Conservation (phyloP, 53 echinoderm and acorn worm species). For the Henricia sp. region DNA sequence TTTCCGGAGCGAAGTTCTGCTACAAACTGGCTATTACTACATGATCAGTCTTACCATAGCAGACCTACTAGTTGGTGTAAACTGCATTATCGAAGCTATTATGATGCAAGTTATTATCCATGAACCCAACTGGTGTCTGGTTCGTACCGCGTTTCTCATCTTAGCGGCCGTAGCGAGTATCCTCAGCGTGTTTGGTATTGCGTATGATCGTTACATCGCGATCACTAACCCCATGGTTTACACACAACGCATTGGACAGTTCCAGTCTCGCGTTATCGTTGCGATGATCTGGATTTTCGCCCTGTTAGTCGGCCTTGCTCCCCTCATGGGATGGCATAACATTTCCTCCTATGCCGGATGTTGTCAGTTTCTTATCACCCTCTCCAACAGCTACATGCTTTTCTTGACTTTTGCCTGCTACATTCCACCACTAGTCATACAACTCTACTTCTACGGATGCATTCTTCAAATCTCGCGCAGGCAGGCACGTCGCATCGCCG, state of each 20-base stretch:
- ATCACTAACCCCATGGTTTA: conserved; percentile 79
- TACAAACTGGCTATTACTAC: conserved; percentile 68
- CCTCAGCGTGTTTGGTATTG: conserved; percentile 75
- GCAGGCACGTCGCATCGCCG: conserved; percentile 71
- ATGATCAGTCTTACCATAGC: conserved; percentile 69
- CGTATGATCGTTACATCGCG: conserved; percentile 82
- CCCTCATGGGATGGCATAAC: conserved; percentile 66
- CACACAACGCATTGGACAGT: conserved; percentile 47
- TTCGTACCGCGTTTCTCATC: conserved; percentile 58
- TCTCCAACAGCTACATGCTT: conserved; percentile 59
- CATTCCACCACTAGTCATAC: conserved; percentile 58
- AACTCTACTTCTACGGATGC: conserved; percentile 70
- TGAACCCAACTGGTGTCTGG: conserved; percentile 55
- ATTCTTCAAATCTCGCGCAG: conserved; percentile 67
- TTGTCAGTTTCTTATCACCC: conserved; percentile 57
- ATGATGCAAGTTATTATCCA: conserved; percentile 31
- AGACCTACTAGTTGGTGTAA: conserved; percentile 72
- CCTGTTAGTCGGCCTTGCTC: conserved; percentile 55
- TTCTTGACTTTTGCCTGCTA: conserved; percentile 67
- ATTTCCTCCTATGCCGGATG: conserved; percentile 34
- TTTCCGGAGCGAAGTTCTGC: conserved; percentile 53
- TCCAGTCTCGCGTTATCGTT: conserved; percentile 58
- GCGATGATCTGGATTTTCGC: conserved; percentile 61
- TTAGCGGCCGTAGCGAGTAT: conserved; percentile 67
- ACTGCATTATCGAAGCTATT: conserved; percentile 56